phyloP scores from a whole-genome alignment of 1,140 invertebrate genomes.

The Latrodectus geometricus region DNA sequence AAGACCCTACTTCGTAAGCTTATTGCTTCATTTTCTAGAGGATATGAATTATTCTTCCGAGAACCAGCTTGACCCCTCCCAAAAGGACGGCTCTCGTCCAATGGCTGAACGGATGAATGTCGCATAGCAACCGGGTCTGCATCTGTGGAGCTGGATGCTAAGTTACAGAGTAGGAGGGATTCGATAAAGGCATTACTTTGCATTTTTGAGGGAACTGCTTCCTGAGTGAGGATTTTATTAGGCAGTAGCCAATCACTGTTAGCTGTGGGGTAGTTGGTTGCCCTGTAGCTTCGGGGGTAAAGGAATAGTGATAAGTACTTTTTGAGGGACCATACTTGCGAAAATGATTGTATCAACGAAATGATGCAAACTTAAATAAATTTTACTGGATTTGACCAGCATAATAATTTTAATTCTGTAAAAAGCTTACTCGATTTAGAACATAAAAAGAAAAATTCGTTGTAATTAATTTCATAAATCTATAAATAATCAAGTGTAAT shows the following conservation, averaged over 20 bases:
- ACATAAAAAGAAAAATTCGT: no score
- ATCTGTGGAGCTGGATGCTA: background rate
- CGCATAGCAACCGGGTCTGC: conserved; percentile 24
- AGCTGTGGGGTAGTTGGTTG: background rate
- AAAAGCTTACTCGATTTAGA: no score
- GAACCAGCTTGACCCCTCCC: background rate
- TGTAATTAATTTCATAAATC: no score
- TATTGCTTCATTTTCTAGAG: background rate
- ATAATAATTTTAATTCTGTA: no score
- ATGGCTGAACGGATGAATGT: conserved; percentile 2
- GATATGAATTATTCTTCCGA: background rate
- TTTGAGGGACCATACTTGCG: no score
- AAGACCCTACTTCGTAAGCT: background rate
- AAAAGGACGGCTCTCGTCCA: background rate
- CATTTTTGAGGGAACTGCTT: background rate
- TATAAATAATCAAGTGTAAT: no score
- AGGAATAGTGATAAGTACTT: no score
- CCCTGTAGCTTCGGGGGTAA: background rate
- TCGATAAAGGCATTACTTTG: background rate
- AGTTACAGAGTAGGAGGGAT: conserved; percentile 5
- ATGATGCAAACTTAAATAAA: no score
- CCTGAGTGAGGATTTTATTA: background rate
- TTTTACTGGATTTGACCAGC: no score
- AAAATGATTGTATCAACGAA: no score
- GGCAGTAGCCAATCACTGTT: background rate